Conservation (phyloP, 37 sponge, comb jelly and placozoan genomes). For the Ianthella basta region DNA sequence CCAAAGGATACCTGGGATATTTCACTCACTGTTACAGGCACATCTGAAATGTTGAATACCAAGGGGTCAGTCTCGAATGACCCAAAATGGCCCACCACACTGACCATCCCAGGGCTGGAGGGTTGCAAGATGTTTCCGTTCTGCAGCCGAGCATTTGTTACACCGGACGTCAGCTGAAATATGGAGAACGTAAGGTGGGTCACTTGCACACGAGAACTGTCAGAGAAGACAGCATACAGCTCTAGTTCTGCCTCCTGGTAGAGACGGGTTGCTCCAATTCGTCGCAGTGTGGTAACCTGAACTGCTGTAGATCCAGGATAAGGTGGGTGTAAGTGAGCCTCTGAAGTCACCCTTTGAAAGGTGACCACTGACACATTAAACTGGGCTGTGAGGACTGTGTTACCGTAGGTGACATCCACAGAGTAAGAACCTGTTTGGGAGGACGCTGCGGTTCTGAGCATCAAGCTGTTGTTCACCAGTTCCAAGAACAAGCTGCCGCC, state of each 20-base stretch:
- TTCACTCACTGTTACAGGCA: constrained; percentile 26
- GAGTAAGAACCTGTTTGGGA: constrained; percentile 25
- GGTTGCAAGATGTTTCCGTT: neutral
- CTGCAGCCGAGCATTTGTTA: neutral
- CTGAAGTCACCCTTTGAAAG: constrained; percentile 18
- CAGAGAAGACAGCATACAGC: constrained; percentile 44
- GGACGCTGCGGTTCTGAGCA: neutral
- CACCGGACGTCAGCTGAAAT: constrained; percentile 10
- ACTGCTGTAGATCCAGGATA: constrained; percentile 50
- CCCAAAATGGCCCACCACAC: constrained; percentile 29
- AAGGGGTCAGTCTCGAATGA: neutral
- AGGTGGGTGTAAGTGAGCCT: constrained; percentile 51
- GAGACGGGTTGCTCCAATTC: constrained; percentile 42
- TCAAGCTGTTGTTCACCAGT: neutral
- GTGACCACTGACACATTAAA: constrained; percentile 52
- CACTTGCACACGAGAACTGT: constrained; percentile 41
- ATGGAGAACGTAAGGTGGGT: constrained; percentile 15
- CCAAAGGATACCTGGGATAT: constrained; percentile 33
- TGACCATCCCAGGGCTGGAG: constrained; percentile 6
- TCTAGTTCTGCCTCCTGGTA: constrained; percentile 48
- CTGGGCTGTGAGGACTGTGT: constrained; percentile 16
- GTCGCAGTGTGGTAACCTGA: constrained; percentile 26
- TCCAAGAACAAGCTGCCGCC: neutral
- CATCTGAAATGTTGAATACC: constrained; percentile 10
- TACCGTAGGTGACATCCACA: constrained; percentile 40